phyloP scores from a whole-genome alignment of 2,113 vertebrate genomes.

The Ceyx margarethae region DNA sequence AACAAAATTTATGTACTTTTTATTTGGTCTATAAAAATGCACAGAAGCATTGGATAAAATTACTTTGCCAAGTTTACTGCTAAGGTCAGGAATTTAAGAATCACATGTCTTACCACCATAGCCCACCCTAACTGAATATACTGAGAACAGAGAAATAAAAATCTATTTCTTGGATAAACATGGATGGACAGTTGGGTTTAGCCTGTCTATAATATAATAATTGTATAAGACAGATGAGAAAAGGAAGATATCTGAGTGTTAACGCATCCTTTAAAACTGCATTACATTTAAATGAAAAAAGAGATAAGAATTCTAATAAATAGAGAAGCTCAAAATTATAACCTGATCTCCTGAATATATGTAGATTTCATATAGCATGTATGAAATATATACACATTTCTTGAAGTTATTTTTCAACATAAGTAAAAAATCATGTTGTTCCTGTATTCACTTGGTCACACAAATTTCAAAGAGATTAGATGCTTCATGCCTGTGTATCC shows the following conservation, averaged over 20 bases:
- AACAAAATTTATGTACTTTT: slow-evolving; percentile 57
- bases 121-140: neutral
- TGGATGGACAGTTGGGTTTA: neutral
- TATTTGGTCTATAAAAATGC: slow-evolving; percentile 49
- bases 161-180: neutral
- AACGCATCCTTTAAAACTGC: neutral
- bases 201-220: neutral
- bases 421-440: neutral
- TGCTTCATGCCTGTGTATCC: neutral
- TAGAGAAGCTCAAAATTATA: neutral
- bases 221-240: neutral
- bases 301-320: neutral
- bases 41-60: slow-evolving; percentile 5
- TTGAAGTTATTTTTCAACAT: neutral
- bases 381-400: neutral
- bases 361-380: neutral
- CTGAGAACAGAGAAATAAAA: neutral
- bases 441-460: neutral
- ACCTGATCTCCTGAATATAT: neutral
- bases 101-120: neutral
- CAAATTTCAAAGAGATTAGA: neutral
- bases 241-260: neutral
- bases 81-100: slow-evolving; percentile 6
- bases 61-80: neutral
- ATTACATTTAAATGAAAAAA: neutral